Conservation (phyloP, 2,888 invertebrate species). For the Crematogaster levior region DNA sequence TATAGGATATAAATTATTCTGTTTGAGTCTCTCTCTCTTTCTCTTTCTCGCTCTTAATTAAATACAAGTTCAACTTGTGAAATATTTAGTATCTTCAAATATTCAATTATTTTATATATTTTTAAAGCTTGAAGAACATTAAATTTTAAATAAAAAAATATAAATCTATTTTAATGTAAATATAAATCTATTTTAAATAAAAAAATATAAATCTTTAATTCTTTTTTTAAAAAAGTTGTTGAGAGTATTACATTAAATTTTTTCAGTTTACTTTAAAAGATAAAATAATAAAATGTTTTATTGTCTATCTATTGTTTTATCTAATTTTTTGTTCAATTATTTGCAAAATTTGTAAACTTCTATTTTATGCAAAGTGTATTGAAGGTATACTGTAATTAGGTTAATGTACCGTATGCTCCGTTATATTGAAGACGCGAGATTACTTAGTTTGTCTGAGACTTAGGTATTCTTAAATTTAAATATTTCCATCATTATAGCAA, state of each 20-base stretch:
- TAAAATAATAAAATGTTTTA: background rate
- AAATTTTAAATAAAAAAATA: background rate
- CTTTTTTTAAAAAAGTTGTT: background rate
- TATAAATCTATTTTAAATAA: too few relatives aligned
- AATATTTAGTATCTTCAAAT: background rate
- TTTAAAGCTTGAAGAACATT: background rate
- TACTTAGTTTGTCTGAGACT: slow-evolving; percentile 26
- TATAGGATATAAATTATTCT: background rate
- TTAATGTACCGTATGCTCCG: slow-evolving; percentile 55
- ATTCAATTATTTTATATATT: background rate
- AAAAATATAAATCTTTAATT: too few relatives aligned
- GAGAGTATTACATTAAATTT: background rate
- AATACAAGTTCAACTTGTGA: background rate
- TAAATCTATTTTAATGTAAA: too few relatives aligned
- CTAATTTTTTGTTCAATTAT: slow-evolving; percentile 11
- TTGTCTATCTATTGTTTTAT: too few relatives aligned
- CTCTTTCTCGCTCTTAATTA: background rate
- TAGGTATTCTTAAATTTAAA: slow-evolving; percentile 30
- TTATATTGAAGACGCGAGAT: slow-evolving; percentile 45
- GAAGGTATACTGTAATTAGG: slow-evolving; percentile 51
- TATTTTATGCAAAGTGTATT: slow-evolving; percentile 31
- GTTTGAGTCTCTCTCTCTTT: background rate
- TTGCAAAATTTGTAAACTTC: slow-evolving; percentile 33
- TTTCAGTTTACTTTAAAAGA: background rate
- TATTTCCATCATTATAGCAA: slow-evolving; percentile 17